Conservation (phyloP, 2,888 invertebrate species). For the Muschampia plurimacula region DNA sequence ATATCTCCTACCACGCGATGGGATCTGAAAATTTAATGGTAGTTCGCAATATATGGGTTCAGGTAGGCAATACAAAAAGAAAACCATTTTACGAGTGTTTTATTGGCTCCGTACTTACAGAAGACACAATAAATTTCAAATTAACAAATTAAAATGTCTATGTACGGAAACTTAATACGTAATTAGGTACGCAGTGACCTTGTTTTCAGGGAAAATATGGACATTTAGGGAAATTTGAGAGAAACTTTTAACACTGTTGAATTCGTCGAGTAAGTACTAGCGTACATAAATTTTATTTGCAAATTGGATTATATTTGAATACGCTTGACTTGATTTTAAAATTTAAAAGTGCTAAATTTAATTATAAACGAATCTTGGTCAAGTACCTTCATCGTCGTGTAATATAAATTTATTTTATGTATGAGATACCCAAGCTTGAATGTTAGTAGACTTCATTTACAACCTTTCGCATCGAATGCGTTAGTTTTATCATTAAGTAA, state of each 20-base stretch:
- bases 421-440: background rate
- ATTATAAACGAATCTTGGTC: constrained; percentile 11
- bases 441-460: no score
- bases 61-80: constrained; percentile 20
- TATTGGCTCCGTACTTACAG: constrained; percentile 15
- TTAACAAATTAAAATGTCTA: constrained; percentile 22
- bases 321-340: constrained; percentile 6
- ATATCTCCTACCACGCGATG: constrained; percentile 56
- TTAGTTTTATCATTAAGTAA: no score
- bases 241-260: background rate
- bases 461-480: background rate
- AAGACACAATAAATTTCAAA: constrained; percentile 29
- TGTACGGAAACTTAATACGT: constrained; percentile 9
- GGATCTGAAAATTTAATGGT: constrained; percentile 66
- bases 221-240: background rate
- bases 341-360: constrained; percentile 4
- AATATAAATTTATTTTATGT: background rate
- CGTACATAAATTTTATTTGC: background rate
- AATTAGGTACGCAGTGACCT: constrained; percentile 12
- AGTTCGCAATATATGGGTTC: constrained; percentile 26
- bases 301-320: constrained; percentile 2
- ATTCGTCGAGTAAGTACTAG: background rate
- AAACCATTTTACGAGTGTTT: constrained; percentile 30
- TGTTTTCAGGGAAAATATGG: constrained; percentile 7
- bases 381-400: background rate